Evolutionary conservation across 2,113 vertebrate species (phyloP).

Genomic region (Tachysurus fulvidraco): DNA sequence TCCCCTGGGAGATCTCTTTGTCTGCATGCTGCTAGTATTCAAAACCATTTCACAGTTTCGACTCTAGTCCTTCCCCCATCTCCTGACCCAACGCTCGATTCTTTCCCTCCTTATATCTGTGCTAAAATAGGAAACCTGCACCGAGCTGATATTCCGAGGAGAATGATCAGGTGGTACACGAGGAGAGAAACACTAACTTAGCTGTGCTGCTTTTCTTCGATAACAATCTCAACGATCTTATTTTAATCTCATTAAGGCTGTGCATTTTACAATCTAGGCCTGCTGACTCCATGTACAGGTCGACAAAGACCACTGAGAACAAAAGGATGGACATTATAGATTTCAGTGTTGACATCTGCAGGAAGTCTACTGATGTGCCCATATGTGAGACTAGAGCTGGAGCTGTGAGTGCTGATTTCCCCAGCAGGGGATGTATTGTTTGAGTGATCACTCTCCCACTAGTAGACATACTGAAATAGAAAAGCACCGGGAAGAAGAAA

Average conservation of each 20-base stretch:
- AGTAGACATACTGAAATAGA: not conserved
- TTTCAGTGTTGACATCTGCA: not conserved
- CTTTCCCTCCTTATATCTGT: not conserved
- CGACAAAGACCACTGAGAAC: not conserved
- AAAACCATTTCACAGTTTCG: conserved; percentile 41
- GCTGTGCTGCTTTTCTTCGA: not conserved
- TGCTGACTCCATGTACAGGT: not conserved
- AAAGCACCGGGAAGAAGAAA: not conserved
- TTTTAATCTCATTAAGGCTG: not conserved
- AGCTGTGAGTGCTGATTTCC: conserved; percentile 11
- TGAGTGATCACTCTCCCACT: conserved; percentile 5
- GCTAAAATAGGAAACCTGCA: conserved; percentile 36
- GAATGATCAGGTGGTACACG: conserved; percentile 9
- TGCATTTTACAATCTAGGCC: not conserved
- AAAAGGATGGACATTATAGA: not conserved
- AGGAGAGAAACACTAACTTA: conserved; percentile 4
- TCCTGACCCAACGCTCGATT: conserved; percentile 35
- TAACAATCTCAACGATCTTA: no score
- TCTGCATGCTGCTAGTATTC: conserved; percentile 48
- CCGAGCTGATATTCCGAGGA: not conserved
- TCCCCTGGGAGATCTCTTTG: conserved; percentile 52
- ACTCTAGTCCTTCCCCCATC: conserved; percentile 36
- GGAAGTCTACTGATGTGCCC: not conserved
- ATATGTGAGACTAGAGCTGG: not conserved
- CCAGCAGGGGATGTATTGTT: conserved; percentile 25